Percentiles rank a stretch among this genome's conserved stretches.
phyloP scores from a whole-genome alignment of 2,888 invertebrate species.

The Tenthredo amoena region DNA sequence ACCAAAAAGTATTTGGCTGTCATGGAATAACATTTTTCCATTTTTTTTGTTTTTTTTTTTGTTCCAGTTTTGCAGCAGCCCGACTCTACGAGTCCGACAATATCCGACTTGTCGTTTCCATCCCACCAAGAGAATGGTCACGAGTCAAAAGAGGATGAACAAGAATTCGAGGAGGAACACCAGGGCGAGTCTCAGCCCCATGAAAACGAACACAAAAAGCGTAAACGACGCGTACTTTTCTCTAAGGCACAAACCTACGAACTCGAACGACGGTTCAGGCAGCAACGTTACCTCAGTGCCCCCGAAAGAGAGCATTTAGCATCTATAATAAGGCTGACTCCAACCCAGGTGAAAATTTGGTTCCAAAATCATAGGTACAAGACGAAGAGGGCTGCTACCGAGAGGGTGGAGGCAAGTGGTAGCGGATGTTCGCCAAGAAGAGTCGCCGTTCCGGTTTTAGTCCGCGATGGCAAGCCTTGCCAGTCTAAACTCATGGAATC shows the following conservation, averaged over 20 bases:
- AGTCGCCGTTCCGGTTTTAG: slow-evolving; percentile 96
- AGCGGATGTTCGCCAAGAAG: slow-evolving; percentile 91
- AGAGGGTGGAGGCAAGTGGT: slow-evolving; percentile 86
- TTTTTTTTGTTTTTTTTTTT: neutral
- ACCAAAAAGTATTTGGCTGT: neutral
- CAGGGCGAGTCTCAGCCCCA: slow-evolving; percentile 74
- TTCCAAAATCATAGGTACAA: slow-evolving; percentile 99
- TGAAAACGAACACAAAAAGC: slow-evolving; percentile 86
- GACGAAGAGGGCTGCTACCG: slow-evolving; percentile 98
- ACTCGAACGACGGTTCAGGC: slow-evolving; percentile 95
- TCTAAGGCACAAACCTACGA: slow-evolving; percentile 99
- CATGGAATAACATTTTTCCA: neutral
- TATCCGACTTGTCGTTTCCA: slow-evolving; percentile 83
- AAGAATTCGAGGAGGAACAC: slow-evolving; percentile 77
- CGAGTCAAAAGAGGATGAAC: slow-evolving; percentile 74
- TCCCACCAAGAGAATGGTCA: slow-evolving; percentile 76
- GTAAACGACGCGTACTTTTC: slow-evolving; percentile 97
- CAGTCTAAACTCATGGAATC: slow-evolving; percentile 77
- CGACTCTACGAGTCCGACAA: slow-evolving; percentile 92
- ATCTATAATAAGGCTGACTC: slow-evolving; percentile 95
- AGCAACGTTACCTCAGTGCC: slow-evolving; percentile 97
- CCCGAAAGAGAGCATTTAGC: slow-evolving; percentile 99
- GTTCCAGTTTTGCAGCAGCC: slow-evolving; percentile 85
- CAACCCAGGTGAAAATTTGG: slow-evolving; percentile 99
- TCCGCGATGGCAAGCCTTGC: slow-evolving; percentile 96